Percentiles rank a stretch among this genome's conserved stretches.
Conservation (phyloP, 2,797 vertebrate genomes). For the Lophius americanus region DNA sequence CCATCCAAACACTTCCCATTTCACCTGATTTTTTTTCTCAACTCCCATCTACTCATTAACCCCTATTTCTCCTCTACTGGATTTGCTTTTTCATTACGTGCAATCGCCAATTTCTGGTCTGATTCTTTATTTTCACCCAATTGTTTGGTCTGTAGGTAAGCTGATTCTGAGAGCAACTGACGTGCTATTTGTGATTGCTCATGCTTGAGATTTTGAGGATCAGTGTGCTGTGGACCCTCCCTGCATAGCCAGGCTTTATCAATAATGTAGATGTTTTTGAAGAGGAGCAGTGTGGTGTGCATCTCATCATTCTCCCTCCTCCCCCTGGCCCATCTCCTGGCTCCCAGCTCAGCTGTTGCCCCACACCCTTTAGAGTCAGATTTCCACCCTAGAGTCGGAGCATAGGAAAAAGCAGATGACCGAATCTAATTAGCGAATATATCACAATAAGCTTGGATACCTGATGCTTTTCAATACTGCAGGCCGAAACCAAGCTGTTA, state of each 20-base stretch:
- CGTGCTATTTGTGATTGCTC: conserved; percentile 24
- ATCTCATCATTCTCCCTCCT: conserved; percentile 57
- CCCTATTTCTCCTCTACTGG: conserved; percentile 8
- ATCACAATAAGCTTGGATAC: conserved; percentile 82
- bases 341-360: conserved; percentile 48
- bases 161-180: conserved; percentile 9
- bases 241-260: conserved; percentile 71
- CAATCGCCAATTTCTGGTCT: conserved; percentile 10
- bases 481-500: conserved; percentile 59
- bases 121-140: conserved; percentile 13
- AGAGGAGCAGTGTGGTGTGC: conserved; percentile 69
- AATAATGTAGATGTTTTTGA: conserved; percentile 85
- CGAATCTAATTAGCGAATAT: conserved; percentile 81
- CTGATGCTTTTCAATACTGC: conserved; percentile 76
- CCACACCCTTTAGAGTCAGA: conserved; percentile 74
- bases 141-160: conserved; percentile 28
- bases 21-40: conserved; percentile 24
- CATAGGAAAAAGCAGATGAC: conserved; percentile 74
- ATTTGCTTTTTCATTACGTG: conserved; percentile 11
- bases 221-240: conserved; percentile 49
- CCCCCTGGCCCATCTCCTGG: conserved; percentile 29
- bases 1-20: conserved; percentile 34
- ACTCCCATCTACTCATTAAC: conserved; percentile 6
- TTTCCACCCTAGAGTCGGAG: conserved; percentile 73
- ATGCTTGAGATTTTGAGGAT: conserved; percentile 42